Base-by-base conservation (phyloP, 1,140 invertebrate genomes). In the Drosophila repleta region DNA sequence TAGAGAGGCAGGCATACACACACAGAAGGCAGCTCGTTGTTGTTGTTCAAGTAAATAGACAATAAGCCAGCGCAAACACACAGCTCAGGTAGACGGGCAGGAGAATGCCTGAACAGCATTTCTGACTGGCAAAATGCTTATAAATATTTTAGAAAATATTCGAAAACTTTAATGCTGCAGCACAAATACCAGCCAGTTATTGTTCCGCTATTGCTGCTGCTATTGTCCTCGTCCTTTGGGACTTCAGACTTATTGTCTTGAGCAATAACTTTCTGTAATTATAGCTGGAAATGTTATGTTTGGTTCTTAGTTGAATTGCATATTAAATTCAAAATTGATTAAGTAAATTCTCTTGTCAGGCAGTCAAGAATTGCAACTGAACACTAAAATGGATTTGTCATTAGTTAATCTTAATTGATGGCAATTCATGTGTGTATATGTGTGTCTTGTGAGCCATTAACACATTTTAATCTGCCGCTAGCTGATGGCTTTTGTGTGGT, bases 381-480 rank as follows among this genome's bases (percentile, higher is more conserved):
- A 46, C 39, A 57, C 52, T 46, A 43, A 24, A 46, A 63, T 48
- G 49, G 32, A 35, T 35, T 35, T 57, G 58, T 39, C 41, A 52
- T 85, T 67, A 51, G 46, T 51, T 70, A 73, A 75, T 82, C 80
- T 87, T 87, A 85, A 85, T 87, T 87, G 82, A 87, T 78, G 82
- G 66, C 74, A 85, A 87, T 88, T 88, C 74, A 61, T 60, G 39
- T 32, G 35, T 24, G 10, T 49, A 13, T 32, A 46, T 35, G 29
- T 20, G 37, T 39, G 24, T 53, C n/a, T 55, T 49, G 29, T 43
- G 53, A 64, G 60, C 83, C 83, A 88, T 88, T 88, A 88, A 88
- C 83, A 88, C 83, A 88, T 88, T 88, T 88, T 88, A 88, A 88
- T 88, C 83, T 88, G 79, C 79, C 73, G 73, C 64, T 66, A 61